A percentile compares a stretch with the other conserved stretches of the same genome.
phyloP scores from a whole-genome alignment of 2,797 vertebrate species.

The Gallinago stenura region DNA sequence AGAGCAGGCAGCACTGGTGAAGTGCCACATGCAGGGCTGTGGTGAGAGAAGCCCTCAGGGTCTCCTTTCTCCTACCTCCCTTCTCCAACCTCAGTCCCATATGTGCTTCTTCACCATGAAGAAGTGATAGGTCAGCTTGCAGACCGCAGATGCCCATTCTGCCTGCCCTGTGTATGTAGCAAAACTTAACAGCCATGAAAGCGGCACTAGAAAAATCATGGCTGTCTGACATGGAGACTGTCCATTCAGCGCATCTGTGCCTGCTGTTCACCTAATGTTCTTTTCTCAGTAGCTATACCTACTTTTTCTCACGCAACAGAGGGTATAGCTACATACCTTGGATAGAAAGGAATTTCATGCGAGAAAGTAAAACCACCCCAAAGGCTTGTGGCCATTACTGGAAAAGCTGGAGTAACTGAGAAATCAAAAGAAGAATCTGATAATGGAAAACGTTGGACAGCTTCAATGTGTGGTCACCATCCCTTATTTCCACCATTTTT shows the following conservation, averaged over 20 bases:
- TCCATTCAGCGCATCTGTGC: neutral
- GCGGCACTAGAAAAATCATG: fast-evolving
- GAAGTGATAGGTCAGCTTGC: neutral
- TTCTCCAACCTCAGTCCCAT: neutral
- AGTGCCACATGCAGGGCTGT: neutral
- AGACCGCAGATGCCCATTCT: neutral
- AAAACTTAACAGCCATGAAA: neutral
- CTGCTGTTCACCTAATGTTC: fast-evolving
- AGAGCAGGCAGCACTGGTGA: neutral
- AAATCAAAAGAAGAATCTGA: neutral
- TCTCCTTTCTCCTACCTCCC: neutral
- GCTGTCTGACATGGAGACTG: neutral
- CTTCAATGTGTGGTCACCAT: neutral
- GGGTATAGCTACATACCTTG: neutral
- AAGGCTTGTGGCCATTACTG: neutral
- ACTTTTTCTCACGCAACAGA: neutral
- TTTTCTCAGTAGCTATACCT: neutral
- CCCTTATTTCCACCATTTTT: neutral
- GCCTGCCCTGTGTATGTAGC: neutral
- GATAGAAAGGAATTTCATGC: neutral
- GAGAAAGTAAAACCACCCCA: neutral
- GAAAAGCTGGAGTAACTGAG: neutral
- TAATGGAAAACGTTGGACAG: neutral
- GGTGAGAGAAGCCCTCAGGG: neutral
- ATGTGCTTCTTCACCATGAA: neutral